A percentile compares a stretch with the other conserved stretches of the same genome.
Evolutionary conservation across 2,888 invertebrate species (phyloP).

Genomic region (Antheraea assamensis): DNA sequence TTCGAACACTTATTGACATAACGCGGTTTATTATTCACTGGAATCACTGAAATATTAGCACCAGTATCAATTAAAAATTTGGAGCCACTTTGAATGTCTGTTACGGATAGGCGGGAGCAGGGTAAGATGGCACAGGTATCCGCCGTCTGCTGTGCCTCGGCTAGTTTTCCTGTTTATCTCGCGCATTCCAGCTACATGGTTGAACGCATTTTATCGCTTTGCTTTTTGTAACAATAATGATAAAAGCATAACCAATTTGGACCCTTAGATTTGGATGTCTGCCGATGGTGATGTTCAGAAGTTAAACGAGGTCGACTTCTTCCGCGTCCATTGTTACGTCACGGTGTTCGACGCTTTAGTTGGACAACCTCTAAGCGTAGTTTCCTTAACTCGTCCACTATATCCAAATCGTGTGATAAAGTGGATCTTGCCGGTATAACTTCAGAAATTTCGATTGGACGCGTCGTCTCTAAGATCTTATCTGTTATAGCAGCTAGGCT

Average conservation of each 20-base stretch:
- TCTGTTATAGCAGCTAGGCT: constrained; percentile 4
- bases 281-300: background rate
- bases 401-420: background rate
- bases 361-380: background rate
- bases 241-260: background rate
- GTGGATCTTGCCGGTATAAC: background rate
- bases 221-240: background rate
- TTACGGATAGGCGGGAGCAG: background rate
- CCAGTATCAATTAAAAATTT: no score
- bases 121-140: background rate
- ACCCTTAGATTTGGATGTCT: no score
- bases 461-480: background rate
- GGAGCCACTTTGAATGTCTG: no score
- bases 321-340: background rate
- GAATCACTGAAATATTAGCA: background rate
- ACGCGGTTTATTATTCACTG: background rate
- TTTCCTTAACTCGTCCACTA: background rate
- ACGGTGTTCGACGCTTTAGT: background rate
- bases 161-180: background rate
- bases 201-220: background rate
- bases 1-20: background rate
- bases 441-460: background rate
- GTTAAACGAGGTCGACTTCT: background rate
- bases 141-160: background rate
- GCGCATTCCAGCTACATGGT: background rate